These are phyloP conservation scores for Oscheius sp. DNA, from an alignment of 2,888 invertebrate genomes.

Conservation along the genomic window DNA sequence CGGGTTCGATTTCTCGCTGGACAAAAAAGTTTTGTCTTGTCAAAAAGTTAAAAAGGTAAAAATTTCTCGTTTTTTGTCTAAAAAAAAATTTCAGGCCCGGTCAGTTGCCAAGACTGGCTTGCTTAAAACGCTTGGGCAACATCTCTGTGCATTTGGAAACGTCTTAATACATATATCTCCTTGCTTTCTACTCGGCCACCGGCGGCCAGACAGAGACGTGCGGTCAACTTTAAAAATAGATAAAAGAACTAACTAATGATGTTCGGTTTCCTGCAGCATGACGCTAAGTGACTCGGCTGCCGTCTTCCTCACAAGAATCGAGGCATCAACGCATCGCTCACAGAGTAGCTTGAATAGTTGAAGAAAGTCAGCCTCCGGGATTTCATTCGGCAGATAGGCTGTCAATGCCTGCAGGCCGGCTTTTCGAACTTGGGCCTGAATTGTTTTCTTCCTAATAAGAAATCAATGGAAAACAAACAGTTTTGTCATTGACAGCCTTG, in stretches of 20 bases:
- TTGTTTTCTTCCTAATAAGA: background rate
- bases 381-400: constrained; percentile 7
- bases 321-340: constrained; percentile 74
- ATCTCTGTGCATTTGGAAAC: no score
- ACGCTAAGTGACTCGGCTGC: constrained; percentile 77
- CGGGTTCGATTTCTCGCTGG: no score
- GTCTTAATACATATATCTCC: no score
- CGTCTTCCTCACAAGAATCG: constrained; percentile 77
- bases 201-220: no score
- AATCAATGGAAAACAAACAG: constrained; percentile 4
- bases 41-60: no score
- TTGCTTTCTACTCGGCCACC: no score
- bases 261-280: constrained; percentile 73
- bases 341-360: constrained; percentile 15
- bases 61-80: no score
- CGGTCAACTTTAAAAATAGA: no score
- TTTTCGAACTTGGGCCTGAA: constrained; percentile 36
- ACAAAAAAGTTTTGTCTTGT: no score
- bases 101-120: no score
- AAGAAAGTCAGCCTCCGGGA: background rate
- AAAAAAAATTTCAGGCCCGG: no score
- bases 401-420: constrained; percentile 20
- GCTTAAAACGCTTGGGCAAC: no score
- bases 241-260: constrained; percentile 27
- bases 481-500: constrained; percentile 17